A percentile compares a stretch with the other conserved stretches of the same genome.
Conservation (phyloP, 2,113 vertebrate species). For the Hippoglossus stenolepis region DNA sequence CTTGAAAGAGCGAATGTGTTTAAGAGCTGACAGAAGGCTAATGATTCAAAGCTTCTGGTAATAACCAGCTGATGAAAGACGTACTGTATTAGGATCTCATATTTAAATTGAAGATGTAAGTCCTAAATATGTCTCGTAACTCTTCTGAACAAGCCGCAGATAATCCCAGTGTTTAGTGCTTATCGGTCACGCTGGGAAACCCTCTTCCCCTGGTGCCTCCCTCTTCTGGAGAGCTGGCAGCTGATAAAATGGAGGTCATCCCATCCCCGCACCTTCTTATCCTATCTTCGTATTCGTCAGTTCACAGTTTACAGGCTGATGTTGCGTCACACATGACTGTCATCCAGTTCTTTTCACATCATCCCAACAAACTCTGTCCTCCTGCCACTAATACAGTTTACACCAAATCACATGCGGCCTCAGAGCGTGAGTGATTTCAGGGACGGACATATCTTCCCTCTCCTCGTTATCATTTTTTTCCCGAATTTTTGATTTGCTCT, state of each 20-base stretch:
- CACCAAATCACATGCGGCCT: neutral
- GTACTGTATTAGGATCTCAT: neutral
- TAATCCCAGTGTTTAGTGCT: neutral
- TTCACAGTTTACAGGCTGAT: neutral
- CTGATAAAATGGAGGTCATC: constrained; percentile 18
- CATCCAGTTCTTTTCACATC: neutral
- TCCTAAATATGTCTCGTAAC: neutral
- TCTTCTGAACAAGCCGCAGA: neutral
- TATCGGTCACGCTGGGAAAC: neutral
- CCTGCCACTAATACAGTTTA: neutral
- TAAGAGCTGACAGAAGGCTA: neutral
- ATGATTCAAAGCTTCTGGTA: neutral
- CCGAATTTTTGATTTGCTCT: no score
- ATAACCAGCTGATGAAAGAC: constrained; percentile 16
- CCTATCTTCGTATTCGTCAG: neutral
- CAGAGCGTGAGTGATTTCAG: no score
- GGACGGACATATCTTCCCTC: no score
- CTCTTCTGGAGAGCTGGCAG: neutral
- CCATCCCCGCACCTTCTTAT: neutral
- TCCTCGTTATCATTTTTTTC: no score
- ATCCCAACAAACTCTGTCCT: neutral
- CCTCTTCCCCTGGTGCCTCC: neutral
- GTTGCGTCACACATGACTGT: neutral
- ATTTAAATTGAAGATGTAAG: constrained; percentile 1
- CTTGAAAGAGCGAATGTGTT: neutral